These are phyloP conservation scores for Drosophila ercepeae DNA, from an alignment of 1,140 invertebrate genomes.

Conservation along the genomic window DNA sequence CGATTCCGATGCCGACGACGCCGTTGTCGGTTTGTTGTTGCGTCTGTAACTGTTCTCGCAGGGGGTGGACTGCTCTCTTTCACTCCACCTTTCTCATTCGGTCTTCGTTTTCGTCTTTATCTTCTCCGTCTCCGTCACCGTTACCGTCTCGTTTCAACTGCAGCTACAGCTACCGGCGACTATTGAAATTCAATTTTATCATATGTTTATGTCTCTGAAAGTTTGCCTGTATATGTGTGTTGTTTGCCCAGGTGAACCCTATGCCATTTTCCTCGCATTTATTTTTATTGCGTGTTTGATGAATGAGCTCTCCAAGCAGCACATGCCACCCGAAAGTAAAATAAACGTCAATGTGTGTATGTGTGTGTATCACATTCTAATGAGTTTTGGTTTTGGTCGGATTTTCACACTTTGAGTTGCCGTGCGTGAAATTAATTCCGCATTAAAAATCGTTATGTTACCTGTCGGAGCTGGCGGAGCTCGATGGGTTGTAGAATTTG, in stretches of 20 bases:
- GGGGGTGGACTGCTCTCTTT: conserved; percentile 28
- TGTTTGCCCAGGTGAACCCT: conserved; percentile 9
- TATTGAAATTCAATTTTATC: conserved; percentile 60
- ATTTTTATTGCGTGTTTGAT: conserved; percentile 51
- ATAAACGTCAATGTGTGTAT: not conserved
- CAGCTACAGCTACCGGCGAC: conserved; percentile 47
- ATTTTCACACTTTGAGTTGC: conserved; percentile 56
- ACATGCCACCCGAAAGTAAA: conserved; percentile 17
- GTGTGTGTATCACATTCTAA: conserved; percentile 46
- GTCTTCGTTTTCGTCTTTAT: not conserved
- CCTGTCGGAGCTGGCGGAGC: conserved; percentile 93
- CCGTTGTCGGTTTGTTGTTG: conserved; percentile 36
- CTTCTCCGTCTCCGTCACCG: conserved; percentile 13
- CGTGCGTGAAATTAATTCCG: conserved; percentile 20
- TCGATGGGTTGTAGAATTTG: conserved; percentile 88
- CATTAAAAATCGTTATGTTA: conserved; percentile 81
- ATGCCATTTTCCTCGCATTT: conserved; percentile 39
- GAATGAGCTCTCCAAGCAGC: conserved; percentile 44
- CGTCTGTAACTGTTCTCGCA: conserved; percentile 39
- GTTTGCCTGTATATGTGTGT: conserved; percentile 18
- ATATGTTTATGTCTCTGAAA: conserved; percentile 25
- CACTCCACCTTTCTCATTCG: conserved; percentile 33
- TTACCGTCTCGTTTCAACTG: conserved; percentile 33
- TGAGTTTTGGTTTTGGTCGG: conserved; percentile 38
- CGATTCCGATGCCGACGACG: conserved; percentile 16